These are phyloP conservation scores for Caenorhabditis panamensis DNA, from an alignment of 2,888 invertebrate species.

Conservation along the genomic window DNA sequence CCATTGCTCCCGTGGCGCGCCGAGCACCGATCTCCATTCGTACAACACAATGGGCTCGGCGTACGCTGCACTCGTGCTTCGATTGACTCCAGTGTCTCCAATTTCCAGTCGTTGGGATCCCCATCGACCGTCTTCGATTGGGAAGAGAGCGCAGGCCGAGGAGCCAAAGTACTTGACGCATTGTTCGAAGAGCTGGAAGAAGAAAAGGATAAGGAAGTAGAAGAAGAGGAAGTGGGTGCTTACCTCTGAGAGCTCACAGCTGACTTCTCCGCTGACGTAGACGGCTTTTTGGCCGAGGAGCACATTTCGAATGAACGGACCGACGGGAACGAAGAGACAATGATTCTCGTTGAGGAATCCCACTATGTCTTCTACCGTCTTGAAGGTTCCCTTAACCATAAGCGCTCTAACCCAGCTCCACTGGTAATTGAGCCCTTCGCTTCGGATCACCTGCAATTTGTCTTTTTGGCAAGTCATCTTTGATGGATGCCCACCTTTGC, in stretches of 20 bases:
- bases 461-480: neutral
- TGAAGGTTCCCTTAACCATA: conserved; percentile 48
- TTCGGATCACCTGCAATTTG: conserved; percentile 55
- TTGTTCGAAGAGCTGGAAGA: conserved; percentile 55
- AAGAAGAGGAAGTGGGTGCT: neutral
- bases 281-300: conserved; percentile 39
- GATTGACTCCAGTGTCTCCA: conserved; percentile 63
- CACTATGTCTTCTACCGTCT: conserved; percentile 42
- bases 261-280: conserved; percentile 58
- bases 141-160: conserved; percentile 58
- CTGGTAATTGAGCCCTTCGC: conserved; percentile 60
- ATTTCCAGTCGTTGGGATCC: conserved; percentile 64
- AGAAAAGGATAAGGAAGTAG: neutral
- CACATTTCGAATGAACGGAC: conserved; percentile 38
- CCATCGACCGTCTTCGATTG: conserved; percentile 38
- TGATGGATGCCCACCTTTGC: conserved; percentile 26
- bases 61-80: conserved; percentile 12
- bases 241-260: conserved; percentile 46
- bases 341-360: conserved; percentile 26
- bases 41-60: conserved; percentile 64
- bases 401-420: conserved; percentile 68
- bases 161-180: conserved; percentile 54
- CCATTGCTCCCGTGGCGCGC: conserved; percentile 20
- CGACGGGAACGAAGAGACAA: conserved; percentile 56
- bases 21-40: conserved; percentile 58